Evolutionary conservation across 2,888 invertebrate genomes (phyloP).

Genomic region (Agrochola lychnidis): DNA sequence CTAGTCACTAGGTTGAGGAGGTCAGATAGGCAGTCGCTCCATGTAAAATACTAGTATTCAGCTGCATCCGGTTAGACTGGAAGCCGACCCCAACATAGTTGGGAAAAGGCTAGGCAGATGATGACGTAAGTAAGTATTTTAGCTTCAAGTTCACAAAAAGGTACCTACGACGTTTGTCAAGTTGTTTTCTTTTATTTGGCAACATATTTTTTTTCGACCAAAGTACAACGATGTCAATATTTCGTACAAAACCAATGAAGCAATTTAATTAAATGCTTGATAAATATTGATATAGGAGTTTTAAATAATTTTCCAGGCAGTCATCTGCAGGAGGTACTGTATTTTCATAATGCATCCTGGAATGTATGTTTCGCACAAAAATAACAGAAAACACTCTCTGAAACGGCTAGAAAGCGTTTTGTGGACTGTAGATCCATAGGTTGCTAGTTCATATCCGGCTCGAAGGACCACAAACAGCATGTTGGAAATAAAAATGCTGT

Average conservation of each 20-base stretch:
- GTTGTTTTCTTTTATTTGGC: neutral
- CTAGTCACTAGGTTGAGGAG: too few species aligned
- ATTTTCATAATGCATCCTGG: neutral
- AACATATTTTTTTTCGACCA: neutral
- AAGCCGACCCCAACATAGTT: too few species aligned
- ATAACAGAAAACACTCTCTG: neutral
- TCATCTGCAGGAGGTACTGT: neutral
- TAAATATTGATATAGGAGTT: neutral
- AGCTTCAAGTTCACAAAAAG: too few species aligned
- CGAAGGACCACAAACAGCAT: too few species aligned
- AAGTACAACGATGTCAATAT: neutral
- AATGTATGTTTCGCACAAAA: neutral
- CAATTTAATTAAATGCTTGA: neutral
- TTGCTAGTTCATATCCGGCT: too few species aligned
- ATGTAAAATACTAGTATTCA: too few species aligned
- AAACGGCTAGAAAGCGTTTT: neutral
- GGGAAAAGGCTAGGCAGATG: too few species aligned
- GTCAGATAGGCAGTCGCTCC: too few species aligned
- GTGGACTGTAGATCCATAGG: too few species aligned
- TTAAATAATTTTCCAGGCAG: neutral
- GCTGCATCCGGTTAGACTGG: too few species aligned
- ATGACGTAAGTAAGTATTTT: too few species aligned
- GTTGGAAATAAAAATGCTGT: too few species aligned
- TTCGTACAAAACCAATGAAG: neutral
- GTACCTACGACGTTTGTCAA: neutral